phyloP scores from a whole-genome alignment of 37 sponge, comb jelly and placozoan species.

The Haliclona indistincta region DNA sequence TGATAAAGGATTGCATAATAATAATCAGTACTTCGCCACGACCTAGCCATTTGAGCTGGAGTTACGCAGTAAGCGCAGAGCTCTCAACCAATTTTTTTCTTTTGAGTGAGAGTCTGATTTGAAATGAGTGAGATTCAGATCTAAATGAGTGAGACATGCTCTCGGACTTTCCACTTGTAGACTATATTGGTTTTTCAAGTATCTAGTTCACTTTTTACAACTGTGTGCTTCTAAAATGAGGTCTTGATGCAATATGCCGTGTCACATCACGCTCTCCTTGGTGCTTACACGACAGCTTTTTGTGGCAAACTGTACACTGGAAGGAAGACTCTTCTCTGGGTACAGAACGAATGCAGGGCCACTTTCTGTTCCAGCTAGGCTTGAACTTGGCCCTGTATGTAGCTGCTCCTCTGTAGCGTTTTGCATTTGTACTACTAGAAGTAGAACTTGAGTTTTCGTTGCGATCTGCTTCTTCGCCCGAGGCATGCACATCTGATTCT shows the following conservation, averaged over 20 bases:
- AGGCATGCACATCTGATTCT: neutral
- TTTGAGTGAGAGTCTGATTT: too few relatives aligned
- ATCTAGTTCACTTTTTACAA: too few relatives aligned
- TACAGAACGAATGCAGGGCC: conserved; percentile 34
- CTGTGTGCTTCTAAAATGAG: too few relatives aligned
- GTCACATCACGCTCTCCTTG: conserved; percentile 49
- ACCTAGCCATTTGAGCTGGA: too few relatives aligned
- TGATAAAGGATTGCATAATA: too few relatives aligned
- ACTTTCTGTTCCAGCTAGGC: conserved; percentile 27
- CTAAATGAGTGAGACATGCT: too few relatives aligned
- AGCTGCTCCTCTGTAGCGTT: conserved; percentile 23
- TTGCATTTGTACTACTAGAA: neutral
- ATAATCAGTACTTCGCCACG: too few relatives aligned
- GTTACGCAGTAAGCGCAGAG: too few relatives aligned
- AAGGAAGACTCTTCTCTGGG: conserved; percentile 9
- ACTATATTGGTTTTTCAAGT: too few relatives aligned
- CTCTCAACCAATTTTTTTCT: too few relatives aligned
- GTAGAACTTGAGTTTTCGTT: neutral
- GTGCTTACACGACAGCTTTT: conserved; percentile 32
- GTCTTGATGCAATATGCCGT: conserved; percentile 31
- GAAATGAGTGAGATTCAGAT: too few relatives aligned
- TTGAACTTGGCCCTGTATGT: conserved; percentile 49
- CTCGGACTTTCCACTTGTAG: too few relatives aligned
- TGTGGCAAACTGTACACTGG: conserved; percentile 40
- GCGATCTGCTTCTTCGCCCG: neutral